phyloP scores from a whole-genome alignment of 2,113 vertebrate species.

The Xyliphius kryptos region DNA sequence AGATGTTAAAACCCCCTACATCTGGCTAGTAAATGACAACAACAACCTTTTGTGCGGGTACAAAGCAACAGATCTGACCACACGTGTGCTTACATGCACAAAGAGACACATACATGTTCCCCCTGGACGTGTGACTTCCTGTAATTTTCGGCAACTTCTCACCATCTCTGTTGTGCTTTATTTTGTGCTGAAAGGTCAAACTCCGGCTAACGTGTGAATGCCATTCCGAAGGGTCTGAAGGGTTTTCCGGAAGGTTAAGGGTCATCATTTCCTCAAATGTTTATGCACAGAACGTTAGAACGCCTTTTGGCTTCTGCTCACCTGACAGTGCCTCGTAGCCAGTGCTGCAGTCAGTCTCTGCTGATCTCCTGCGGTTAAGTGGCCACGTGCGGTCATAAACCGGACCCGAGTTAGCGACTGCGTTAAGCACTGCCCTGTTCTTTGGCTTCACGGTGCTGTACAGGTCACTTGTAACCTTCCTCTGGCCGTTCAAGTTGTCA shows the following conservation, averaged over 20 bases:
- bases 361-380: constrained; percentile 2
- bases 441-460: constrained; percentile 57
- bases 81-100: no score
- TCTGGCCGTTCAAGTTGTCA: not conserved
- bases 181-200: not conserved
- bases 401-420: not conserved
- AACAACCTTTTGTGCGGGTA: no score
- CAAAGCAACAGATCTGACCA: no score
- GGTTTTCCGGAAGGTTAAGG: no score
- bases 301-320: constrained; percentile 30
- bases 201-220: no score
- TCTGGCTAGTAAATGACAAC: no score
- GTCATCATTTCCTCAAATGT: no score
- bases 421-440: not conserved
- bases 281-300: no score
- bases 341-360: not conserved
- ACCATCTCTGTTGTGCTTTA: not conserved
- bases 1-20: no score
- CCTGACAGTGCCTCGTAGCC: constrained; percentile 47
- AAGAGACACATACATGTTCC: not conserved
- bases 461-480: constrained; percentile 4
- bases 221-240: no score
- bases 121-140: not conserved
- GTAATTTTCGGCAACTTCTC: not conserved
- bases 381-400: constrained; percentile 12